A percentile compares a stretch with the other conserved stretches of the same genome.
Evolutionary conservation across 2,113 vertebrate genomes (phyloP).

Genomic region (Arvicanthis niloticus): DNA sequence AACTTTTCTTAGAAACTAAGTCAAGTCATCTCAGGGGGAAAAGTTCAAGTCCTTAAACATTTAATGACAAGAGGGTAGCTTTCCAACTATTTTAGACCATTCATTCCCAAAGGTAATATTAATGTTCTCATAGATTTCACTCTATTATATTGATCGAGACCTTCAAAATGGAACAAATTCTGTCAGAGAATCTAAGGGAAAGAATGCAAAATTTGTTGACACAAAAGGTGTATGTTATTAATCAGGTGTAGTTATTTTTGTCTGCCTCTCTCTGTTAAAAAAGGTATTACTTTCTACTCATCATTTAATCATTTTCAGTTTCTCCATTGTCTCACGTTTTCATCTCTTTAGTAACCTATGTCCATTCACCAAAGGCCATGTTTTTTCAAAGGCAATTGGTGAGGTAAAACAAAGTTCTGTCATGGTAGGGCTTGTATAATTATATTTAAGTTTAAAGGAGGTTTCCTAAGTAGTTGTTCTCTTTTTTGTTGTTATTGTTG

Average conservation of each 20-base stretch:
- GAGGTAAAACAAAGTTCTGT: slow-evolving; percentile 1
- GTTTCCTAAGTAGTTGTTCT: neutral
- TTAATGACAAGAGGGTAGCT: neutral
- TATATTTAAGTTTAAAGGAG: neutral
- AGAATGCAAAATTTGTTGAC: slow-evolving; percentile 63
- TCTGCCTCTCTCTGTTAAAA: slow-evolving; percentile 8
- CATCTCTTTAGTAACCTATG: slow-evolving; percentile 34
- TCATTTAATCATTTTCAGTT: slow-evolving; percentile 15
- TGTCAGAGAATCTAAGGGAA: slow-evolving; percentile 18
- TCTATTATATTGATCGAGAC: neutral
- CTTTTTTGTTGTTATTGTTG: neutral
- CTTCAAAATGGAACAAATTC: slow-evolving; percentile 15
- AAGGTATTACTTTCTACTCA: slow-evolving; percentile 34
- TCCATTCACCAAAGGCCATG: slow-evolving; percentile 27
- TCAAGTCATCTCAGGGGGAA: neutral
- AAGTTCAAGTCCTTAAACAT: slow-evolving; percentile 49
- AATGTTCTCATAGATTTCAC: slow-evolving; percentile 59
- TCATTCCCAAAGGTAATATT: slow-evolving; percentile 64
- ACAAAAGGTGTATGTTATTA: neutral
- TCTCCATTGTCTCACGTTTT: neutral
- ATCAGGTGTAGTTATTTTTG: slow-evolving; percentile 15
- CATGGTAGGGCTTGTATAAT: slow-evolving; percentile 18
- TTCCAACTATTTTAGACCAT: slow-evolving; percentile 50
- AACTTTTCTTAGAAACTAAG: slow-evolving; percentile 47
- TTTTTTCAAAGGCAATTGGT: slow-evolving; percentile 21